Percentiles rank a stretch among this genome's conserved stretches.
phyloP scores from a whole-genome alignment of 2,113 vertebrate genomes.

The Halichoeres trimaculatus region DNA sequence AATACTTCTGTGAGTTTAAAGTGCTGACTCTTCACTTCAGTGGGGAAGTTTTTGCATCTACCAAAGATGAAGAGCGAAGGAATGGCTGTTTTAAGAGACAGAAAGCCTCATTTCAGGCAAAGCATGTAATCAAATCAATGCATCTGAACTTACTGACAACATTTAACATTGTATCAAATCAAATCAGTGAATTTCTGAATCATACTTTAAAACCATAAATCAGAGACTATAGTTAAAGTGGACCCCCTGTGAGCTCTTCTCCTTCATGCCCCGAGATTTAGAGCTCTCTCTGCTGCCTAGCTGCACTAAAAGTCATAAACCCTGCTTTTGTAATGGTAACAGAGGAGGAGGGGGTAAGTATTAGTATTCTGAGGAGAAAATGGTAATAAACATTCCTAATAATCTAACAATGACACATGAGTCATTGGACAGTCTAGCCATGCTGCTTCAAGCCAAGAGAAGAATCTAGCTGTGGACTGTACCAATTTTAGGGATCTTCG shows the following conservation, averaged over 20 bases:
- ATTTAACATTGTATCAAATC: neutral
- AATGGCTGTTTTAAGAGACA: neutral
- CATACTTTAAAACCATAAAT: neutral
- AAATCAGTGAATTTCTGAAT: neutral
- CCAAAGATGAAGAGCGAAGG: conserved; percentile 5
- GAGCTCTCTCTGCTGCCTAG: neutral
- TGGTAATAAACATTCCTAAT: no score
- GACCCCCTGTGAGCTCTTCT: neutral
- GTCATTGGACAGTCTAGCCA: no score
- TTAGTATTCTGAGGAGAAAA: no score
- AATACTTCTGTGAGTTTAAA: conserved; percentile 11
- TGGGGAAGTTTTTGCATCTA: conserved; percentile 20
- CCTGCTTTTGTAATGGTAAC: neutral
- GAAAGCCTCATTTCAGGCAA: neutral
- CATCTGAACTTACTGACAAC: no score
- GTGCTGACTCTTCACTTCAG: conserved; percentile 29
- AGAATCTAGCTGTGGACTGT: no score
- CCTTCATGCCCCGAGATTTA: no score
- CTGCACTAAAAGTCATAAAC: neutral
- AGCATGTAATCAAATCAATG: neutral
- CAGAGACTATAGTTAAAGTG: neutral
- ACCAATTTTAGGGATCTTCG: no score
- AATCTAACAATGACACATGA: no score
- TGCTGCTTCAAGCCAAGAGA: no score
- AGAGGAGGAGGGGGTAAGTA: no score